A percentile compares a stretch with the other conserved stretches of the same genome.
phyloP scores from a whole-genome alignment of 1,140 invertebrate genomes.

The Radopholus similis region DNA sequence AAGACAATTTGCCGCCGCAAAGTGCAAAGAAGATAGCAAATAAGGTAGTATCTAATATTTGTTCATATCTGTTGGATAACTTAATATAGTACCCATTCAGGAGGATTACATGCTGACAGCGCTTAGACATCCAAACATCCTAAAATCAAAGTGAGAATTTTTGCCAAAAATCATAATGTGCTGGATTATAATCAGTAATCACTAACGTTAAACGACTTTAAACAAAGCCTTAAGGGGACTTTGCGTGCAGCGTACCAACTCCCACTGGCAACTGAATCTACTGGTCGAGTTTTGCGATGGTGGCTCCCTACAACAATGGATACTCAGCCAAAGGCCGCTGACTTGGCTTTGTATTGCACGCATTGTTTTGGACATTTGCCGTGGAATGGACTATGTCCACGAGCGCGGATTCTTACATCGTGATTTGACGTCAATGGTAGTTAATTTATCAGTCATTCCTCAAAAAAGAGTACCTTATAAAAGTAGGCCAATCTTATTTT shows the following conservation, averaged over 20 bases:
- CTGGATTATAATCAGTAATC: constrained; percentile 22
- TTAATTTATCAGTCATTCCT: constrained; percentile 40
- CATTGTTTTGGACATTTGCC: constrained; percentile 78
- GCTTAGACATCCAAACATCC: constrained; percentile 43
- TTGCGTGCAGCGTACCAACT: constrained; percentile 32
- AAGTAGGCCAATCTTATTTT: too few species aligned
- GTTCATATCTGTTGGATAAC: not conserved
- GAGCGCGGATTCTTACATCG: constrained; percentile 83
- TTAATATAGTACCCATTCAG: too few species aligned
- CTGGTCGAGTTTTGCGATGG: constrained; percentile 66
- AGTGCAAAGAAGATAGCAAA: constrained; percentile 1
- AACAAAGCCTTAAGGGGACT: constrained; percentile 33
- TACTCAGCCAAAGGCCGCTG: constrained; percentile 75
- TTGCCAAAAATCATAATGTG: not conserved
- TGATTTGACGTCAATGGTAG: constrained; percentile 82
- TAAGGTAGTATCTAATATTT: not conserved
- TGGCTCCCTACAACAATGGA: constrained; percentile 82
- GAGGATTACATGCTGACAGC: constrained; percentile 39
- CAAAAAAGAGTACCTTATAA: constrained; percentile 60
- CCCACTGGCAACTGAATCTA: constrained; percentile 48
- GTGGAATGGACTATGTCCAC: constrained; percentile 86
- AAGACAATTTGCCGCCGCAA: constrained; percentile 36
- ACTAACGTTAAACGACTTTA: constrained; percentile 10
- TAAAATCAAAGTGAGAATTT: constrained; percentile 31
- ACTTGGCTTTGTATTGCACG: constrained; percentile 77